A percentile compares a stretch with the other conserved stretches of the same genome.
These are phyloP conservation scores for Amphibalanus amphitrite DNA, from an alignment of 1,140 invertebrate species.

Conservation along the genomic window DNA sequence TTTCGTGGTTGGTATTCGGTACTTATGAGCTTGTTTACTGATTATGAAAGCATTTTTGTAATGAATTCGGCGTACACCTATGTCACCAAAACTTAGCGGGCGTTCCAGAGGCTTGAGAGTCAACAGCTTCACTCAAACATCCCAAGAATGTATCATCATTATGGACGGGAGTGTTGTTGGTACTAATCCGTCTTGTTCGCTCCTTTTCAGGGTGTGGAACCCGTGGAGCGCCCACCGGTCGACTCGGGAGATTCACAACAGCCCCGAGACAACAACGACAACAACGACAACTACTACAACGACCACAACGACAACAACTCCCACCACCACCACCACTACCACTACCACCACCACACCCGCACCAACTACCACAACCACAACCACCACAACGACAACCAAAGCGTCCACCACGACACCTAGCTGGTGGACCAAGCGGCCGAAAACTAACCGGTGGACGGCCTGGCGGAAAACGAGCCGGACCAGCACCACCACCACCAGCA, in stretches of 20 bases:
- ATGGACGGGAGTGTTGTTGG: no score
- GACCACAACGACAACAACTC: slow-evolving; percentile 9
- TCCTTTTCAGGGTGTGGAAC: no score
- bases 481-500: slow-evolving; percentile 11
- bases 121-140: no score
- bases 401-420: slow-evolving; percentile 12
- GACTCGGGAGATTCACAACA: slow-evolving; percentile 4
- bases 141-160: no score
- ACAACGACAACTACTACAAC: no score
- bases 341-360: slow-evolving; percentile 14
- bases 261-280: slow-evolving; percentile 4
- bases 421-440: slow-evolving; percentile 5
- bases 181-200: no score
- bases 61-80: no score
- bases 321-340: slow-evolving; percentile 15
- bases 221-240: slow-evolving; percentile 11
- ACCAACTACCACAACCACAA: slow-evolving; percentile 16
- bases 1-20: no score
- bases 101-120: no score
- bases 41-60: no score
- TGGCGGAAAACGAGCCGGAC: not conserved
- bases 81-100: no score
- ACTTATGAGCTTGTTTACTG: no score
- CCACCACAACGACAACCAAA: slow-evolving; percentile 12
- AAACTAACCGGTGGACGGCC: not conserved